Evolutionary conservation across 23 tunicate species (phyloP).

Genomic region (Clavelina lepadiformis): DNA sequence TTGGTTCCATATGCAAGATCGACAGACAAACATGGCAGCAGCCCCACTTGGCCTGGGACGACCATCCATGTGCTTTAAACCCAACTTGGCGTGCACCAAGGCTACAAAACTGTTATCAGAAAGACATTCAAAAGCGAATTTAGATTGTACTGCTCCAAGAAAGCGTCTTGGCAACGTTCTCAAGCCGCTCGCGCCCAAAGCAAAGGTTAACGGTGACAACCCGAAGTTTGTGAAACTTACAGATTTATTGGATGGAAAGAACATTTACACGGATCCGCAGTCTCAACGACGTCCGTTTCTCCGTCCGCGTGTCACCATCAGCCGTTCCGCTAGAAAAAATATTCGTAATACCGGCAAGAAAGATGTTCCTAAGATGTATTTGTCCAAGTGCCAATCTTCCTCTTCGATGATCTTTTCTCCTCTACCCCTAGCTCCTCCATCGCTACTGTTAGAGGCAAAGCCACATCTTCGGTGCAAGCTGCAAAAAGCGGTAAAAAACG

Average conservation of each 20-base stretch:
- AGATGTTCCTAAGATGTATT: too few species aligned
- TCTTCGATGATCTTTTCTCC: too few species aligned
- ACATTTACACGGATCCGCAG: neutral
- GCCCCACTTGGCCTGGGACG: conserved; percentile 25
- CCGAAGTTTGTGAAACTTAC: too few species aligned
- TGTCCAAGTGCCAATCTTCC: too few species aligned
- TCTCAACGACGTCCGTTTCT: neutral
- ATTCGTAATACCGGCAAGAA: too few species aligned
- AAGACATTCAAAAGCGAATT: conserved; percentile 18
- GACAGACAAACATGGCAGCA: conserved; percentile 14
- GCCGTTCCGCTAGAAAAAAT: neutral
- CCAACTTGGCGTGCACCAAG: neutral
- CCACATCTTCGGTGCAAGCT: too few species aligned
- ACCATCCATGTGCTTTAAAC: neutral
- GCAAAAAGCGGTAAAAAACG: too few species aligned
- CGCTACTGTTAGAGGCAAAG: too few species aligned
- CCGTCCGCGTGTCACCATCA: neutral
- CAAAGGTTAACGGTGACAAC: too few species aligned
- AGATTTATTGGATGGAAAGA: too few species aligned
- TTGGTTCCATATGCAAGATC: conserved; percentile 19
- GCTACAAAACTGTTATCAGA: conserved; percentile 2
- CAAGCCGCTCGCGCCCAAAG: conserved; percentile 2
- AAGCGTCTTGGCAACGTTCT: conserved; percentile 4
- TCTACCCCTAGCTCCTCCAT: too few species aligned
- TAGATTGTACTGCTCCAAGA: conserved; percentile 5